Percentiles rank a stretch among this genome's conserved stretches.
Evolutionary conservation across 2,888 invertebrate species (phyloP).

Genomic region (Drosophila suboccidentalis): DNA sequence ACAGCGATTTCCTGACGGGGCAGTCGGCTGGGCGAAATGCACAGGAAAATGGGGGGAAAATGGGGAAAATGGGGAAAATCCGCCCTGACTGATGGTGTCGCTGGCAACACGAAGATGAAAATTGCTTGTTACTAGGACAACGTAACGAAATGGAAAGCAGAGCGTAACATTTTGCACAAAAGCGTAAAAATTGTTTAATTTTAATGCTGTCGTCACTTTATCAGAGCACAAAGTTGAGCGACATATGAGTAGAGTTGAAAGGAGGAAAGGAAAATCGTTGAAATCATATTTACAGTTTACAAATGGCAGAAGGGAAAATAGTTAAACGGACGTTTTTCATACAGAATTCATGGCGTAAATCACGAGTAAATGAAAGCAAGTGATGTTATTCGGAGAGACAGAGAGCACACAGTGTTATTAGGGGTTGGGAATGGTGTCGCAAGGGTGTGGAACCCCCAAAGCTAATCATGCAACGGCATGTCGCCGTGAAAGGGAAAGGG

Average conservation of each 20-base stretch:
- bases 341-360: slow-evolving; percentile 49
- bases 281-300: slow-evolving; percentile 59
- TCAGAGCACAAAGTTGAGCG: slow-evolving; percentile 14
- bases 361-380: slow-evolving; percentile 28
- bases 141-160: slow-evolving; percentile 52
- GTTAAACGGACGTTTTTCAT: slow-evolving; percentile 38
- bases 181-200: slow-evolving; percentile 74
- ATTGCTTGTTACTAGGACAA: slow-evolving; percentile 66
- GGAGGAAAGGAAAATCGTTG: slow-evolving; percentile 27
- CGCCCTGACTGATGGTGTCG: slow-evolving; percentile 33
- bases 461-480: slow-evolving; percentile 56
- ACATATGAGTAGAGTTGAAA: background rate
- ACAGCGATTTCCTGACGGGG: slow-evolving; percentile 47
- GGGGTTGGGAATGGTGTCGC: slow-evolving; percentile 11
- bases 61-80: slow-evolving; percentile 3
- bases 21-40: background rate
- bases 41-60: background rate
- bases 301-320: slow-evolving; percentile 25
- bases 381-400: slow-evolving; percentile 25
- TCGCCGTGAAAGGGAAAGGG: background rate
- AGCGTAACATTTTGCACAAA: slow-evolving; percentile 58
- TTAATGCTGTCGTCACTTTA: slow-evolving; percentile 68
- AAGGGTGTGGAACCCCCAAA: slow-evolving; percentile 9
- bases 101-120: slow-evolving; percentile 55
- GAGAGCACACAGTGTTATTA: background rate